Evolutionary conservation across 2,113 vertebrate species (phyloP), one percentile per base, ranked within the genome.

Genomic region (Chinchilla lanigera): DNA sequence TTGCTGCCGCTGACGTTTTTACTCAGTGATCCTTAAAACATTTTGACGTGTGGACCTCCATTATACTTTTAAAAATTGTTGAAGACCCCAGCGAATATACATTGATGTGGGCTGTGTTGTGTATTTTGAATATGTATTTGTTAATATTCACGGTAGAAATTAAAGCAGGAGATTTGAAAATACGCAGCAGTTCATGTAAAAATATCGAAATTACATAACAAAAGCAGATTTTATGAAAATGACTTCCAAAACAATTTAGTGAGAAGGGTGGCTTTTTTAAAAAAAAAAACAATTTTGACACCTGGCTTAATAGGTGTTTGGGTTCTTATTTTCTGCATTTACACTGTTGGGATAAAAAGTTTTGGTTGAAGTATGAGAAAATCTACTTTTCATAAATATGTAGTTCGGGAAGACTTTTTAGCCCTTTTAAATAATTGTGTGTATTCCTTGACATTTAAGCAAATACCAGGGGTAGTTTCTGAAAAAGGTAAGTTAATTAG

Each of bases 11-110:
- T 75, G 38, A 26, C 41, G 5, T 26, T 41, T 75, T 44, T 44
- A 7, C 11, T 7, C 73, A 56, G 14, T 83, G 47, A 7, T 52
- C 86, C 65, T 63, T 50, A 92, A 73, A 61, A 33, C 61, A 41
- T 86, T 16, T 80, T 56, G 58, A 22, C 60, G 26, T 82, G 93
- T 54, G 35, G 19, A 77, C 33, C 33, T 65, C 22, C n/a, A 71
- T 86, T 93, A 85, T 14, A 71, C 75, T 92, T 52, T 82, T 56
- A 38, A 60, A 86, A 96, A 67, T 92, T 86, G 16, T 58, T 85
- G 33, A 93, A 93, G 47, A 54, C 5, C 28, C 19, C 20, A 58
- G 13, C 22, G 17, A 84, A 28, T 56, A 41, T 90, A 82, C 67
- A 47, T 94, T 69, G 81, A 50, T 58, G 30, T 93, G 77, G 5